Conservation (phyloP, 2,113 vertebrate species). For the Melanostigma gelatinosum region DNA sequence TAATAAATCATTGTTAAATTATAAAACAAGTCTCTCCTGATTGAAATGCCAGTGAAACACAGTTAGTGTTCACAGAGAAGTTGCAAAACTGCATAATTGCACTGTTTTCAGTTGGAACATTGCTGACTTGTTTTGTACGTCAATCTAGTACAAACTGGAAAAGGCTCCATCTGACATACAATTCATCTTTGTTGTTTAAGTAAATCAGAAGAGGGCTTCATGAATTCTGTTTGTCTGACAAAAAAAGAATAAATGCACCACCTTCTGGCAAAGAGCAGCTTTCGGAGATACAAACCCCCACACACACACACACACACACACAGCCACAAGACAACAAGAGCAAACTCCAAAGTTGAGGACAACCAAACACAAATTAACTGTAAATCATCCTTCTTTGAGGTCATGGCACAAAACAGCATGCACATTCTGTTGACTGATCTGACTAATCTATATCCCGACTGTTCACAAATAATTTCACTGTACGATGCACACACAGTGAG, state of each 20-base stretch:
- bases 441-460: background rate
- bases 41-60: constrained; percentile 50
- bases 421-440: background rate
- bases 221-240: background rate
- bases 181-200: background rate
- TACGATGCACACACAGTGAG: background rate
- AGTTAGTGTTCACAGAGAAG: constrained; percentile 37
- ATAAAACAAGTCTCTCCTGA: too few relatives aligned
- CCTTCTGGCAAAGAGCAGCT: too few relatives aligned
- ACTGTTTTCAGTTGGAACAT: background rate
- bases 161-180: background rate
- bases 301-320: background rate
- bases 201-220: background rate
- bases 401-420: background rate
- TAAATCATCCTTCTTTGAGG: background rate
- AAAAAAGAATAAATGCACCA: background rate
- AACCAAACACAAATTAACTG: constrained; percentile 17
- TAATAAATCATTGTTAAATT: too few relatives aligned
- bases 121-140: background rate
- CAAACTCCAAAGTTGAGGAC: constrained; percentile 31
- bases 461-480: background rate
- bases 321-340: background rate
- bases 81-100: background rate
- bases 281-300: too few relatives aligned
- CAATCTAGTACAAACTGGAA: background rate